phyloP scores from a whole-genome alignment of 2,113 vertebrate species.

The Falcunculus frontatus region DNA sequence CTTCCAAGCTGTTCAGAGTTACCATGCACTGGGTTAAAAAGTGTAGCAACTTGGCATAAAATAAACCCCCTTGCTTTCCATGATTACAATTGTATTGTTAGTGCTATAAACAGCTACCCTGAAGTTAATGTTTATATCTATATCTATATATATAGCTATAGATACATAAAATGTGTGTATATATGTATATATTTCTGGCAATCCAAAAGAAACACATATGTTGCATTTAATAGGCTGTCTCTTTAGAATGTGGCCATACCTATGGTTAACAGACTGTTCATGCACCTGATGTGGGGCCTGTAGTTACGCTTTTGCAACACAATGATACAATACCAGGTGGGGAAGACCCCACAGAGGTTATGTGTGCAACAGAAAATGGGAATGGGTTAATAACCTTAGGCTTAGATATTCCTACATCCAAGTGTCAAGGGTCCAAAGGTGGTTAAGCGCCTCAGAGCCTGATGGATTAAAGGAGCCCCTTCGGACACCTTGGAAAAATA shows the following conservation, averaged over 20 bases:
- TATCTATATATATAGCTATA: no score
- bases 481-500: neutral
- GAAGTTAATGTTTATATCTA: neutral
- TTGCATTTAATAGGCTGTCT: neutral
- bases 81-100: neutral
- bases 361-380: neutral
- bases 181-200: neutral
- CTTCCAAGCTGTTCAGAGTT: neutral
- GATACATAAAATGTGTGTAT: no score
- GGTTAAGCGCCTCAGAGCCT: neutral
- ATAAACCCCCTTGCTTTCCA: neutral
- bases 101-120: neutral
- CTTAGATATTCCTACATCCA: neutral
- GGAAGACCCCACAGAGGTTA: neutral
- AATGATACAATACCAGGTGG: neutral
- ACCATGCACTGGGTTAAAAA: neutral
- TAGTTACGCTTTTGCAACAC: neutral
- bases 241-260: neutral
- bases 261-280: neutral
- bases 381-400: neutral
- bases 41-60: neutral
- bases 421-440: neutral
- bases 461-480: neutral
- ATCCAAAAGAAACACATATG: neutral
- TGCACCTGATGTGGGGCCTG: accelerated